Evolutionary conservation across 2,888 invertebrate genomes (phyloP), one percentile per base, ranked within the genome.

Genomic region (Drosophila multiciliata): DNA sequence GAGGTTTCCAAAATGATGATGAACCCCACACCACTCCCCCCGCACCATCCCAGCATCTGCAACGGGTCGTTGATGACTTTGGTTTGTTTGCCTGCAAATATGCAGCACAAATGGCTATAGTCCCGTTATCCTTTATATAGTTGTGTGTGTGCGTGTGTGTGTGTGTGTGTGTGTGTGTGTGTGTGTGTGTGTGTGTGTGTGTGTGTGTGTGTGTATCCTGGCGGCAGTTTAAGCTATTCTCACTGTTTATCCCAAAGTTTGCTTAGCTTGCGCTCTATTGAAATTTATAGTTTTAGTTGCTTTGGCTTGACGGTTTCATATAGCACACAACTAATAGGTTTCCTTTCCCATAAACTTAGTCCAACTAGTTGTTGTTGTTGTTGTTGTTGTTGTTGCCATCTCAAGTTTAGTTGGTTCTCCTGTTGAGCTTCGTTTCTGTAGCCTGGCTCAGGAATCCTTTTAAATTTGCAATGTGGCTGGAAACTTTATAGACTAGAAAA

Each of bases 1-100:
- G 88, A 87, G 87, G 90, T 70, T 84, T 79, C 64, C 69, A 73
- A 82, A 82, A 84, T 83, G 84, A 81, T 90, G 89, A 82, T 81
- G 54, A 59, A 42, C 57, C 61, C 65, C 40, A 55, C 53, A 29
- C 23, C 17, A 36, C 15, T 29, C 23, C 20, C 23, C 17, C 29
- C 38, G 35, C 53, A 42, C 17, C 52, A 23, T 12, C 23, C 32
- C 54, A n/a, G 12, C 45, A 54, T 26, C 63, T 35, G 29, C 29
- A 66, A 55, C 42, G 60, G 73, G 71, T 53, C 73, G 73, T 66
- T 78, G 86, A 82, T 85, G 87, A 83, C 88, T 80, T 80, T 72
- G 77, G 73, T 67, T 79, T 78, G 68, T 76, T 80, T 82, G 75
- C 61, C 64, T 38, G 72, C 71, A 78, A 80, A 80, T 75, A 65